Evolutionary conservation across 2,888 invertebrate species (phyloP).

Genomic region (Tetragnatha montana): DNA sequence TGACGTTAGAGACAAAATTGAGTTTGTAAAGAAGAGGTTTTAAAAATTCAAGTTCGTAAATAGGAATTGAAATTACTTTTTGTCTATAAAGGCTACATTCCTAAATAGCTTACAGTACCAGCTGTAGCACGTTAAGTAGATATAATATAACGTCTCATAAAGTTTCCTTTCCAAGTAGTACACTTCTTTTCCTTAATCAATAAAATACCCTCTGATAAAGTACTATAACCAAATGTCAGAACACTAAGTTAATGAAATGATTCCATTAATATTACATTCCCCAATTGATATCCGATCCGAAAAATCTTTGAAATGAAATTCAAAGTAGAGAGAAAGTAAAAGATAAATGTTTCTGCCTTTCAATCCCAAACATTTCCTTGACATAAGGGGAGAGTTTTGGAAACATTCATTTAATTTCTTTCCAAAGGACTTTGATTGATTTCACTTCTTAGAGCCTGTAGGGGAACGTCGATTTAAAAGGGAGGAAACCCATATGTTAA

Average conservation of each 20-base stretch:
- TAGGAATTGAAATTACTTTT: too few relatives aligned
- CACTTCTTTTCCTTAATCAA: too few relatives aligned
- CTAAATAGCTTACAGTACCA: too few relatives aligned
- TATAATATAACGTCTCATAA: too few relatives aligned
- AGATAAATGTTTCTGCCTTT: conserved; percentile 10
- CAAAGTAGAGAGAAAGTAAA: conserved; percentile 15
- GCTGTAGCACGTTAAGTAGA: too few relatives aligned
- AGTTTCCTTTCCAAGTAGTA: too few relatives aligned
- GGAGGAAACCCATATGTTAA: neutral
- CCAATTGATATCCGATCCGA: neutral
- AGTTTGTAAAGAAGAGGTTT: too few relatives aligned
- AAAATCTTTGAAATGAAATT: conserved; percentile 1
- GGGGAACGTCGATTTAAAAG: neutral
- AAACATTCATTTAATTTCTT: conserved; percentile 32
- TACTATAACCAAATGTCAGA: too few relatives aligned
- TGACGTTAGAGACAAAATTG: too few relatives aligned
- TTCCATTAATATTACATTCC: neutral
- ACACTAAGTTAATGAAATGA: neutral
- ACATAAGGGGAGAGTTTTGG: neutral
- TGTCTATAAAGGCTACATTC: too few relatives aligned
- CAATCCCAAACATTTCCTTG: conserved; percentile 5
- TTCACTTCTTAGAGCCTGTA: neutral
- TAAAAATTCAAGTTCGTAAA: too few relatives aligned
- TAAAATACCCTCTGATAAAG: too few relatives aligned
- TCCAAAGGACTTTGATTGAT: conserved; percentile 31